Evolutionary conservation across 2,113 vertebrate species (phyloP), one percentile per base, ranked within the genome.

Genomic region (Thymallus thymallus): DNA sequence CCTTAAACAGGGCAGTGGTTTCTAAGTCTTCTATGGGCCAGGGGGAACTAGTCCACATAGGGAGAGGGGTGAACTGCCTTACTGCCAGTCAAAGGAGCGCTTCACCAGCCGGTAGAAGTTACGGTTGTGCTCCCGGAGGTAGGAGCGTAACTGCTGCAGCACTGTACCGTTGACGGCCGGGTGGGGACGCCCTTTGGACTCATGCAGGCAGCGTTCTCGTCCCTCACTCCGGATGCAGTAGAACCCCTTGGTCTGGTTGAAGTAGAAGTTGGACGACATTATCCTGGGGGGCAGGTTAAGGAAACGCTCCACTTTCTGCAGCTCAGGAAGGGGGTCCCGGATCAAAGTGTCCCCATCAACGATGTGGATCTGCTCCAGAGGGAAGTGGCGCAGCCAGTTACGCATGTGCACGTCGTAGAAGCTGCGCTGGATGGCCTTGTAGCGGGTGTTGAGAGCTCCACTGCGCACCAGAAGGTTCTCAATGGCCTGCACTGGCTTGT

Each of bases 191-290:
- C 96, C 96, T 84, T 97, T 97, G 20, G 96, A 97, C 89, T 97
- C 95, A 0, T 97, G 95, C 85, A 97, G 94, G 87, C 96, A 97
- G 67, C 96, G 93, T 82, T 97, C 95, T 26, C 94, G 90, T 16
- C 96, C 96, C 1, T 96, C 95, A 16, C 95, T 97, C 72, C 96
- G 94, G 85, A 97, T 96, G 72, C 96, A 97, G 89, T 95, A 97
- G 84, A 97, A 97, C 73, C 96, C 96, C 90, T 97, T 97, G 74
- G 96, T 97, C 83, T 96, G 96, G 88, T 97, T 97, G 87, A 97
- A 97, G 90, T 97, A 97, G 91, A 97, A 97, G 90, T 97, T 97
- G 87, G 95, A 94, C 80, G 95, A 90, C 62, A 93, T 84, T 85
- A 97, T 97, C 91, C 92, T 89, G 1, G 96, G 93, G 1, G 94